Evolutionary conservation across 2,113 vertebrate genomes (phyloP).

Genomic region (Falcunculus frontatus): DNA sequence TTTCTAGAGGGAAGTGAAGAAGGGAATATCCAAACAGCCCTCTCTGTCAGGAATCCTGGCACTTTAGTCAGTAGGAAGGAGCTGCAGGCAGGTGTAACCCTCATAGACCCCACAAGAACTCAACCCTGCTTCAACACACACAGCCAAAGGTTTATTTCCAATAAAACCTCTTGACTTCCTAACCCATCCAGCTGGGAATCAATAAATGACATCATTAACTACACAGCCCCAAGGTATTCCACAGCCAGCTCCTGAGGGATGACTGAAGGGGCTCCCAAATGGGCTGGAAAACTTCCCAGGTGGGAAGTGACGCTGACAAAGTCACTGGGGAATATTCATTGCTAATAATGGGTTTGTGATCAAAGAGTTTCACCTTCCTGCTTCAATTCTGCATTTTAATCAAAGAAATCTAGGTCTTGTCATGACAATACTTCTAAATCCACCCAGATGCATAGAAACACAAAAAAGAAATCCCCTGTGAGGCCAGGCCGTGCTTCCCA

Average conservation of each 20-base stretch:
- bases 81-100: background rate
- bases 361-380: background rate
- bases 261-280: background rate
- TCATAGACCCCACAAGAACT: background rate
- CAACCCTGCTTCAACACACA: background rate
- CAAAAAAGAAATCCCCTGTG: fast-evolving
- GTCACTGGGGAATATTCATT: background rate
- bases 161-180: background rate
- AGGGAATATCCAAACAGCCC: background rate
- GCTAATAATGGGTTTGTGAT: background rate
- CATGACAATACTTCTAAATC: background rate
- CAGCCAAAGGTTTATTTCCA: background rate
- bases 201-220: background rate
- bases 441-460: background rate
- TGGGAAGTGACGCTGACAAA: background rate
- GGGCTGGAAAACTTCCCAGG: background rate
- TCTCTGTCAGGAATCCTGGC: background rate
- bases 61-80: background rate
- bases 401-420: background rate
- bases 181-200: background rate
- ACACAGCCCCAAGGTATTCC: background rate
- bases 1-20: background rate
- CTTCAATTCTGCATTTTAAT: background rate
- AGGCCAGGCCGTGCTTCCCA: background rate
- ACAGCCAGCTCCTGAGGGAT: background rate